Evolutionary conservation across 2,888 invertebrate genomes (phyloP).

Genomic region (Hoplodrina blanda): DNA sequence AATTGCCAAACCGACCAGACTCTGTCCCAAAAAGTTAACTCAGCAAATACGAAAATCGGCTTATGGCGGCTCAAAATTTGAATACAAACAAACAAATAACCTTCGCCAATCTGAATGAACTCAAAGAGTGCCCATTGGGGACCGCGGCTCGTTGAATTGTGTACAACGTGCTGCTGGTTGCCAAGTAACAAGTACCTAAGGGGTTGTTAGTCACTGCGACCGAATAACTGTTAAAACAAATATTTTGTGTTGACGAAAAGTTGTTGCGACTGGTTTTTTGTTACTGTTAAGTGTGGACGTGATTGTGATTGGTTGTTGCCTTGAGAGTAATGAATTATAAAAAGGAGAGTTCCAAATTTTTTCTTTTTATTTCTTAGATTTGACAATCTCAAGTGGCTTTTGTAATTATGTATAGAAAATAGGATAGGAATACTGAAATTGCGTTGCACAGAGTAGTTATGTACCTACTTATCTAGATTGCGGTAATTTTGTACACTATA

Average conservation of each 20-base stretch:
- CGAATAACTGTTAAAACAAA: conserved; percentile 1
- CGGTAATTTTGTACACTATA: background rate
- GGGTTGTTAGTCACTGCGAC: conserved; percentile 33
- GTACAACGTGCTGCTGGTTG: conserved; percentile 26
- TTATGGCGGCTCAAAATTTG: conserved; percentile 51
- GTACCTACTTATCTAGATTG: background rate
- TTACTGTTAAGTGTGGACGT: background rate
- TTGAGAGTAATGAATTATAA: background rate
- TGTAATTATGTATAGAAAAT: background rate
- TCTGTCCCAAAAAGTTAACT: conserved; percentile 37
- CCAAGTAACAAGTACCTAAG: conserved; percentile 47
- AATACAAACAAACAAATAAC: conserved; percentile 58
- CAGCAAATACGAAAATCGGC: conserved; percentile 50
- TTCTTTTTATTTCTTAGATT: background rate
- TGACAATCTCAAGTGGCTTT: background rate
- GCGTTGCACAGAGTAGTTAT: background rate
- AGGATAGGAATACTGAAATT: background rate
- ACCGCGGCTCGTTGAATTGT: conserved; percentile 42
- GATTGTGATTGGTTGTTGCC: background rate
- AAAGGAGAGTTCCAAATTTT: background rate
- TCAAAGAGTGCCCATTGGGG: conserved; percentile 51
- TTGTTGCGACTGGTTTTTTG: background rate
- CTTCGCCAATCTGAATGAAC: conserved; percentile 40
- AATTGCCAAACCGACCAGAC: conserved; percentile 28
- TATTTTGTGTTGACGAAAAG: conserved; percentile 5